phyloP scores from a whole-genome alignment of 2,888 invertebrate genomes.

The Apamea sordens region DNA sequence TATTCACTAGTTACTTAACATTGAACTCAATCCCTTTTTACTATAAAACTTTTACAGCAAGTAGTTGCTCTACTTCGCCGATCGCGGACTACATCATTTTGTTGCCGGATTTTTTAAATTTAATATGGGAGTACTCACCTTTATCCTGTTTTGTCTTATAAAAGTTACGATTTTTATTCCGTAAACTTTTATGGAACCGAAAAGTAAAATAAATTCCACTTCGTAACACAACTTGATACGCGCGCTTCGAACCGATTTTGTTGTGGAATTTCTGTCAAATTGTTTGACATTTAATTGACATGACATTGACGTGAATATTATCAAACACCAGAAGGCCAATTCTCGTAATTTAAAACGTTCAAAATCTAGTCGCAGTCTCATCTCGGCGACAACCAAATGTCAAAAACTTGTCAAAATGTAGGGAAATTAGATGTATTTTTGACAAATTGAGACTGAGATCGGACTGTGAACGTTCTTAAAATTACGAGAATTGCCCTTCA shows the following conservation, averaged over 20 bases:
- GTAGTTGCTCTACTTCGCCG: slow-evolving; percentile 18
- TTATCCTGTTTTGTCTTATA: neutral
- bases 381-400: too few relatives aligned
- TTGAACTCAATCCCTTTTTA: neutral
- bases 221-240: too few relatives aligned
- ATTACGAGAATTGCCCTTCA: too few relatives aligned
- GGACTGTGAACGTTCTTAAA: too few relatives aligned
- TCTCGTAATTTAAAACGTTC: too few relatives aligned
- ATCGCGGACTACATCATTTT: neutral
- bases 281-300: neutral
- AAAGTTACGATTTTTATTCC: neutral
- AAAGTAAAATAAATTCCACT: neutral
- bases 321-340: too few relatives aligned
- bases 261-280: neutral
- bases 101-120: neutral
- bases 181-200: neutral
- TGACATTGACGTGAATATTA: neutral
- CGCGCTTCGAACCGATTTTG: neutral
- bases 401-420: too few relatives aligned
- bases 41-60: slow-evolving; percentile 27
- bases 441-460: too few relatives aligned
- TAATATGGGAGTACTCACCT: slow-evolving; percentile 12
- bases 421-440: too few relatives aligned
- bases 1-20: neutral
- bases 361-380: too few relatives aligned